Percentiles rank a stretch among this genome's conserved stretches.
phyloP scores from a whole-genome alignment of 2,113 vertebrate species.

The Trogon melanurus region DNA sequence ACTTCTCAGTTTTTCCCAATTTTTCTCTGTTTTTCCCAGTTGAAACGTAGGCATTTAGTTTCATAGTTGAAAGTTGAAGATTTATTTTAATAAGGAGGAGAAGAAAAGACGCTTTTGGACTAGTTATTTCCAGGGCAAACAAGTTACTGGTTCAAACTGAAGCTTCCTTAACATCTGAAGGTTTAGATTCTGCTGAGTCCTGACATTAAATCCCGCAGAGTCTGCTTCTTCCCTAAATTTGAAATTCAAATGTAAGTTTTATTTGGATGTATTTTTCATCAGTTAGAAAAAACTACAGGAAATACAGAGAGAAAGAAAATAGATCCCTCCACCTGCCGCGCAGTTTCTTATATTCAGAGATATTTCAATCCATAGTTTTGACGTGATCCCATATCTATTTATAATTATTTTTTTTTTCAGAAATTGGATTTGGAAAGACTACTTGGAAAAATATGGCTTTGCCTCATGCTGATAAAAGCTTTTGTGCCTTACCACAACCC shows the following conservation, averaged over 20 bases:
- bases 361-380: background rate
- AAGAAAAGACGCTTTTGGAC: background rate
- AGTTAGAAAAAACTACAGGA: background rate
- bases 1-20: background rate
- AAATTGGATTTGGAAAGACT: background rate
- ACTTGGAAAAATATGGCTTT: background rate
- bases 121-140: background rate
- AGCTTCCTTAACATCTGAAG: background rate
- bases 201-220: background rate
- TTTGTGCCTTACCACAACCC: background rate
- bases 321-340: background rate
- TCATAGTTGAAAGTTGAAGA: background rate
- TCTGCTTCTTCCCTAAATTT: background rate
- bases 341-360: background rate
- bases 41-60: background rate
- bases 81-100: background rate
- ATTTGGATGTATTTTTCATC: background rate
- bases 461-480: background rate
- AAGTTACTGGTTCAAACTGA: background rate
- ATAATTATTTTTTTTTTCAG: background rate
- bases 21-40: background rate
- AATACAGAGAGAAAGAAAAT: background rate
- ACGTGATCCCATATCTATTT: background rate
- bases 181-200: background rate
- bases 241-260: background rate